phyloP scores from a whole-genome alignment of 2,797 vertebrate genomes.

The Synanceia verrucosa region DNA sequence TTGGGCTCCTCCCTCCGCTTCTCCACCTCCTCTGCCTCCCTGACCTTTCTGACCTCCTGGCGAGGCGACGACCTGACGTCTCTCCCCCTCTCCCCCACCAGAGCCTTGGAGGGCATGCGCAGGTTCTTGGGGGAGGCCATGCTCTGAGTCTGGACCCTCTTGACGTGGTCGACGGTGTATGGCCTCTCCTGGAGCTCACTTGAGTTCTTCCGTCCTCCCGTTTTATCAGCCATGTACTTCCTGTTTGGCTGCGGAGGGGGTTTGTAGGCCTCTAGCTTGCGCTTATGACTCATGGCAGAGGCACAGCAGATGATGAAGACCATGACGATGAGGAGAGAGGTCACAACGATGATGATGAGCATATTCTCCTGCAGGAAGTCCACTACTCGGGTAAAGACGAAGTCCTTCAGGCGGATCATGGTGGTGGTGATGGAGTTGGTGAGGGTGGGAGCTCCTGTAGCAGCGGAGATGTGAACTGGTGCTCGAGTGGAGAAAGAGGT shows the following conservation, averaged over 20 bases:
- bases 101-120: slow-evolving; percentile 82
- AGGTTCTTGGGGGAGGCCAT: slow-evolving; percentile 87
- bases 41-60: slow-evolving; percentile 66
- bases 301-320: slow-evolving; percentile 94
- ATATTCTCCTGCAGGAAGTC: slow-evolving; percentile 92
- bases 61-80: slow-evolving; percentile 70
- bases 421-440: slow-evolving; percentile 82
- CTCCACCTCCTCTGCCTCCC: slow-evolving; percentile 67
- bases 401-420: slow-evolving; percentile 85
- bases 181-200: slow-evolving; percentile 82
- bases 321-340: slow-evolving; percentile 90
- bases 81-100: slow-evolving; percentile 80
- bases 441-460: slow-evolving; percentile 59
- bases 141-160: slow-evolving; percentile 87
- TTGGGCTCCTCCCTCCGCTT: slow-evolving; percentile 73
- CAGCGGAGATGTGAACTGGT: slow-evolving; percentile 35
- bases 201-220: slow-evolving; percentile 74
- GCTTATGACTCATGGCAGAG: slow-evolving; percentile 91
- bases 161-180: slow-evolving; percentile 81
- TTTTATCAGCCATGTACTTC: slow-evolving; percentile 86
- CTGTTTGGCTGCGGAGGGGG: slow-evolving; percentile 83
- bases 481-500: slow-evolving; percentile 71
- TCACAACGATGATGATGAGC: slow-evolving; percentile 92
- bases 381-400: slow-evolving; percentile 87
- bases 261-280: slow-evolving; percentile 93